These are phyloP conservation scores for Troides aeacus DNA, from an alignment of 2,888 invertebrate genomes.

Conservation along the genomic window DNA sequence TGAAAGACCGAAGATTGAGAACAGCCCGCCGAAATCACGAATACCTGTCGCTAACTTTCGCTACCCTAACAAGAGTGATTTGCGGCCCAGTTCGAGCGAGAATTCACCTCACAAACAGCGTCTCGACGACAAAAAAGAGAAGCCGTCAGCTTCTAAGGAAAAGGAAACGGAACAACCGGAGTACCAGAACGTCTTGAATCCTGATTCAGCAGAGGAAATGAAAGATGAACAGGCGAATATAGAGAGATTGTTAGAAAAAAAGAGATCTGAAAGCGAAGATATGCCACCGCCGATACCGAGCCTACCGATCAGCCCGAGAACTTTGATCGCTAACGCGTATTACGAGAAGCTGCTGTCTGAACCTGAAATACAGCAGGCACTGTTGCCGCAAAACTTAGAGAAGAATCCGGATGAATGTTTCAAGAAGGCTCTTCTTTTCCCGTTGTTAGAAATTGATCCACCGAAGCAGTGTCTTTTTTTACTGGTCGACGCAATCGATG, in stretches of 20 bases:
- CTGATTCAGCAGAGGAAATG: constrained; percentile 35
- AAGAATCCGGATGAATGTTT: constrained; percentile 95
- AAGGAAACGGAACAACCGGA: constrained; percentile 56
- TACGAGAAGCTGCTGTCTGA: constrained; percentile 87
- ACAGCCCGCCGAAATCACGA: constrained; percentile 45
- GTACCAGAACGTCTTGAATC: constrained; percentile 62
- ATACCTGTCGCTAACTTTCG: constrained; percentile 74
- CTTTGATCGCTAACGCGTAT: constrained; percentile 85
- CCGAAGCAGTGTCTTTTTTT: constrained; percentile 92
- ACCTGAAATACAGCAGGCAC: constrained; percentile 89
- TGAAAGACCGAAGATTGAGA: constrained; percentile 37
- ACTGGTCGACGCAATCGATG: constrained; percentile 95
- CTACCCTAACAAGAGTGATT: constrained; percentile 69
- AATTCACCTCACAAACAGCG: constrained; percentile 57
- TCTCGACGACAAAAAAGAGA: constrained; percentile 36
- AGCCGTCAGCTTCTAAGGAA: constrained; percentile 37
- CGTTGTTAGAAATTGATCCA: constrained; percentile 90
- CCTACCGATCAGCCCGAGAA: constrained; percentile 70
- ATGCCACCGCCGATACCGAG: constrained; percentile 74
- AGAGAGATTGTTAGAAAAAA: constrained; percentile 48
- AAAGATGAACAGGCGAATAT: constrained; percentile 36
- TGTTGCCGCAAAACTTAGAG: constrained; percentile 90
- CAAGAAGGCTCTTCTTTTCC: constrained; percentile 92
- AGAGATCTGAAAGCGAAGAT: constrained; percentile 49
- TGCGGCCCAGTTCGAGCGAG: constrained; percentile 53